Evolutionary conservation across 1,140 invertebrate genomes (phyloP).

Genomic region (Zelostemma sp.): DNA sequence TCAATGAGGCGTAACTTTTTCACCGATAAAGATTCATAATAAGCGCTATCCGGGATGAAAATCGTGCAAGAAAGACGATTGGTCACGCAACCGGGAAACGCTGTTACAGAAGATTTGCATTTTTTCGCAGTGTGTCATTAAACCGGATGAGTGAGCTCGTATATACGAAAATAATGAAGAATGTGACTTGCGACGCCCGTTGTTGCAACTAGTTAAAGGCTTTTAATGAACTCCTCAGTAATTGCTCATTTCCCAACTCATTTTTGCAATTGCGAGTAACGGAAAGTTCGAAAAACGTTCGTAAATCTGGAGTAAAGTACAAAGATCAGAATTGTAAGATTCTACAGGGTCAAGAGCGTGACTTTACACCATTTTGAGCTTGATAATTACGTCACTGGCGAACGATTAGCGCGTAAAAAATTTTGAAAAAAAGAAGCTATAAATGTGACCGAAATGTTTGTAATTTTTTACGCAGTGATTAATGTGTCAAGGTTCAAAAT

Average conservation of each 20-base stretch:
- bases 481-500: no score
- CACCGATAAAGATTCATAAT: background rate
- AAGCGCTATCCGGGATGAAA: conserved; percentile 1
- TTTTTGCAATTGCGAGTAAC: background rate
- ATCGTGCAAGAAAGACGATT: background rate
- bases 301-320: no score
- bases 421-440: no score
- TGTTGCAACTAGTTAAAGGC: background rate
- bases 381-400: no score
- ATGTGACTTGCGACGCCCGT: background rate
- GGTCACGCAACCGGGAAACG: background rate
- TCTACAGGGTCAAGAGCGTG: no score
- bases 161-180: background rate
- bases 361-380: no score
- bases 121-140: background rate
- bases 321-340: no score
- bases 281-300: no score
- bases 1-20: background rate
- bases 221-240: background rate
- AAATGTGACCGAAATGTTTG: no score
- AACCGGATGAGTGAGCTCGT: background rate
- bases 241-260: background rate
- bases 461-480: no score
- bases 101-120: background rate
- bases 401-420: background rate